Evolutionary conservation across 1,140 invertebrate genomes (phyloP).

Genomic region (Drosophila pectinifera): DNA sequence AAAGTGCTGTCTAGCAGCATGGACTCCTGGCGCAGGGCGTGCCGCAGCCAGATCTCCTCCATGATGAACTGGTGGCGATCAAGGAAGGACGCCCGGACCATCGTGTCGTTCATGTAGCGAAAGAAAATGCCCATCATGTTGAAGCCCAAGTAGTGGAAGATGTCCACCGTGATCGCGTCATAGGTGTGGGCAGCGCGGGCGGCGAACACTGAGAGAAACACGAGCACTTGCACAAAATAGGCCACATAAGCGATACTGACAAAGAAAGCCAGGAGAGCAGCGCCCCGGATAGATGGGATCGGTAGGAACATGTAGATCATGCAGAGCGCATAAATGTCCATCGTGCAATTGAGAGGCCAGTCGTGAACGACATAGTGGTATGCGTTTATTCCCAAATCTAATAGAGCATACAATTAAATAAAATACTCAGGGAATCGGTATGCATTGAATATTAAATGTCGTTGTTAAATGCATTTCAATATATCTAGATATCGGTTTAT

Average conservation of each 20-base stretch:
- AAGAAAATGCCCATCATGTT: constrained; percentile 94
- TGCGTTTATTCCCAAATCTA: constrained; percentile 86
- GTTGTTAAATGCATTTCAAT: too few relatives aligned
- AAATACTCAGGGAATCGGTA: too few relatives aligned
- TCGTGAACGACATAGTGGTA: constrained; percentile 84
- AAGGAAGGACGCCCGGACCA: constrained; percentile 93
- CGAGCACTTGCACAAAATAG: constrained; percentile 87
- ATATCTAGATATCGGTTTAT: too few relatives aligned
- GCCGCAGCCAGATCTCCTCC: constrained; percentile 92
- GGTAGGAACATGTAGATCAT: constrained; percentile 92
- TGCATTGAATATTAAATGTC: too few relatives aligned
- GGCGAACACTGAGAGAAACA: constrained; percentile 55
- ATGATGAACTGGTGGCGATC: constrained; percentile 94
- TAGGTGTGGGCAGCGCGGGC: fast-evolving
- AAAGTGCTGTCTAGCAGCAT: constrained; percentile 94
- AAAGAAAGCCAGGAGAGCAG: constrained; percentile 87
- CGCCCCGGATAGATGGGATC: constrained; percentile 88
- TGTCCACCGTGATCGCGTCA: constrained; percentile 86
- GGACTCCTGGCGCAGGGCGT: constrained; percentile 94
- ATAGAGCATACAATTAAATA: not conserved
- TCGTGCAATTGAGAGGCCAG: constrained; percentile 86
- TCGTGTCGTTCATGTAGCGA: constrained; percentile 93
- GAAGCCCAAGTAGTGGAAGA: constrained; percentile 90
- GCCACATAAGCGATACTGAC: constrained; percentile 88
- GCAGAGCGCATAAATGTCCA: constrained; percentile 89